Conservation (phyloP, 2,888 invertebrate genomes). For the Eugnorisma glareosa region DNA sequence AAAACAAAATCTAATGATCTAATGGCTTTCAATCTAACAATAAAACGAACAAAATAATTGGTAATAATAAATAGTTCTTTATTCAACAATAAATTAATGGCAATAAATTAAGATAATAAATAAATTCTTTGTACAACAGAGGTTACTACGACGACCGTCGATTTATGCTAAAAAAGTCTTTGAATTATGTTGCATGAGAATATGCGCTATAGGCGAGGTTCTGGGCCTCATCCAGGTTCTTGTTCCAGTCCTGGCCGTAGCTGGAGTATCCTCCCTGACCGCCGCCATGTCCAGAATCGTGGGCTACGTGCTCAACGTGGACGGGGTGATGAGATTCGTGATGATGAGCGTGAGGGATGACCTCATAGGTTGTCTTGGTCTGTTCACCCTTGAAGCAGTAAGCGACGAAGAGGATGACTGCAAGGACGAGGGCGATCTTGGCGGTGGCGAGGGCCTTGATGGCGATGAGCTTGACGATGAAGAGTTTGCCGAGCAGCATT, state of each 20-base stretch:
- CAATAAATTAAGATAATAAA: conserved; percentile 86
- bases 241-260: conserved; percentile 88
- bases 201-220: conserved; percentile 93
- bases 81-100: conserved; percentile 83
- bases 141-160: conserved; percentile 68
- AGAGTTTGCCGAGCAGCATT: conserved; percentile 88
- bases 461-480: conserved; percentile 95
- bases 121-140: conserved; percentile 88
- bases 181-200: conserved; percentile 79
- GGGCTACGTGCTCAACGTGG: conserved; percentile 88
- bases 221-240: conserved; percentile 92
- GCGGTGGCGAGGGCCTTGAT: conserved; percentile 95
- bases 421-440: conserved; percentile 94
- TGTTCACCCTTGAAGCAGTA: conserved; percentile 86
- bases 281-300: conserved; percentile 82
- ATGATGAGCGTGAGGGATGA: conserved; percentile 86
- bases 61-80: conserved; percentile 68
- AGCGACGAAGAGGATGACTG: conserved; percentile 92
- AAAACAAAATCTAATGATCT: conserved; percentile 17
- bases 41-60: conserved; percentile 71
- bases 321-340: conserved; percentile 92
- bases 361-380: conserved; percentile 87
- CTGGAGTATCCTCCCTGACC: conserved; percentile 73
- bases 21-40: conserved; percentile 50
- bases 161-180: conserved; percentile 54